These are phyloP conservation scores for Candoia aspera DNA, from an alignment of 2,113 vertebrate species.

Conservation along the genomic window DNA sequence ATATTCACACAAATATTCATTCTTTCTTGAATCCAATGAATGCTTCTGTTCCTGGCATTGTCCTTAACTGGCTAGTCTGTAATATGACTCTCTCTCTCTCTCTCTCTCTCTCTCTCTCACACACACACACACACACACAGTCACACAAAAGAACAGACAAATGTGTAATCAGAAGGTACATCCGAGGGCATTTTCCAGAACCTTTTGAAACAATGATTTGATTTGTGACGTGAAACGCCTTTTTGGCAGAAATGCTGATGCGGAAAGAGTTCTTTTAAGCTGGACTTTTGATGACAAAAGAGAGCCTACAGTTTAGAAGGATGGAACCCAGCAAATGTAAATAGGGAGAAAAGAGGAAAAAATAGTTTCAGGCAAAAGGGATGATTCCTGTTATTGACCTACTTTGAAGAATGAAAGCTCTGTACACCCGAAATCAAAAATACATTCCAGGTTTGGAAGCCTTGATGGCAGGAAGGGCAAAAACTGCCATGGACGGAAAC, in stretches of 20 bases:
- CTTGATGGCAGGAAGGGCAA: not conserved
- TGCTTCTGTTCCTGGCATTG: not conserved
- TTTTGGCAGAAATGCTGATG: not conserved
- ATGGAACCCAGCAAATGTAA: not conserved
- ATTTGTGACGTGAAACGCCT: not conserved
- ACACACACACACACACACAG: too few species aligned
- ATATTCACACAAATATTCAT: not conserved
- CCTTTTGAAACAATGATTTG: not conserved
- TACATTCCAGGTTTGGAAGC: constrained; percentile 27
- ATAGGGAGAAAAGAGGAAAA: not conserved
- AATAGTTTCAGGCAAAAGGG: constrained; percentile 24
- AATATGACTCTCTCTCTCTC: not conserved
- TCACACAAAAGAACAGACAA: not conserved
- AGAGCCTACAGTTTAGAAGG: not conserved
- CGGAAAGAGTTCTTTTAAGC: not conserved
- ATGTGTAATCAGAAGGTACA: not conserved
- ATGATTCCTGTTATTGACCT: constrained; percentile 24
- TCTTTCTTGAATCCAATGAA: not conserved
- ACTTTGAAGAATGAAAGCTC: not conserved
- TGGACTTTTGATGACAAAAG: not conserved
- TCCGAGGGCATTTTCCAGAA: not conserved
- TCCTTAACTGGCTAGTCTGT: not conserved
- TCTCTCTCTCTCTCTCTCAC: not conserved
- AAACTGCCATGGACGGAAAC: constrained; percentile 24
- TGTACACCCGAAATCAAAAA: constrained; percentile 25